Base-by-base conservation (phyloP, 2,888 invertebrate species). In the Hedychridium roseum region DNA sequence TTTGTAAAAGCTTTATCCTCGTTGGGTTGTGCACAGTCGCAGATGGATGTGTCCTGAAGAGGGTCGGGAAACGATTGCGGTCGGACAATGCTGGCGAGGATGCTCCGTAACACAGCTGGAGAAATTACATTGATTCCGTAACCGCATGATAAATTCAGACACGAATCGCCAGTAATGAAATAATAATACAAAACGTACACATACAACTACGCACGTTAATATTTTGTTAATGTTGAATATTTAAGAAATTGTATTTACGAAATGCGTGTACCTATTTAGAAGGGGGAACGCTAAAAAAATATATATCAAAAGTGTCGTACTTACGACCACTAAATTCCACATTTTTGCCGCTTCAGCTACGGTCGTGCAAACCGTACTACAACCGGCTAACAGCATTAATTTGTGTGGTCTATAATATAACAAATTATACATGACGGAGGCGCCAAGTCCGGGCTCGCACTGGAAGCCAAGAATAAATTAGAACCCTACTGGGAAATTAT, bases 321-420 rank as follows among this genome's bases (percentile, higher is more conserved):
- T 88, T 82, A 98, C 98, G 83, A 99, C 98, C 78, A 99, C 93
- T 55, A 99, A 86, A 82, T 99, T 98, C 98, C 98, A 99, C 94
- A 98, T 97, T 82, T 96, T 97, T 45, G 98, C 98, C 30, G 98
- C 97, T 82, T 99, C 98, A 1, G 98, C 98, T 9, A 99, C 97
- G 32, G 98, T 97, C 15, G 99, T 99, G 74, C 98, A 98, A 17
- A 99, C 98, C 5, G 97, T 97, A 68, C 97, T 97, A 80, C 99
- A 99, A 41, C 99, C 99, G 28, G 95, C 94, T 40, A 99, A 83
- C 53, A 97, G 82, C 85, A 97, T 90, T 72, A 97, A 83, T 82
- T 97, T 98, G 76, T 92, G 92, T 12, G 97, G 97, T 52, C 90
- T 89, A 80, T 91, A 94, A 85, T 99, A 99, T 60, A 99, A 86